Evolutionary conservation across 1,140 invertebrate genomes (phyloP), one percentile per base, ranked within the genome.

Genomic region (Himalopsyche phryganea): DNA sequence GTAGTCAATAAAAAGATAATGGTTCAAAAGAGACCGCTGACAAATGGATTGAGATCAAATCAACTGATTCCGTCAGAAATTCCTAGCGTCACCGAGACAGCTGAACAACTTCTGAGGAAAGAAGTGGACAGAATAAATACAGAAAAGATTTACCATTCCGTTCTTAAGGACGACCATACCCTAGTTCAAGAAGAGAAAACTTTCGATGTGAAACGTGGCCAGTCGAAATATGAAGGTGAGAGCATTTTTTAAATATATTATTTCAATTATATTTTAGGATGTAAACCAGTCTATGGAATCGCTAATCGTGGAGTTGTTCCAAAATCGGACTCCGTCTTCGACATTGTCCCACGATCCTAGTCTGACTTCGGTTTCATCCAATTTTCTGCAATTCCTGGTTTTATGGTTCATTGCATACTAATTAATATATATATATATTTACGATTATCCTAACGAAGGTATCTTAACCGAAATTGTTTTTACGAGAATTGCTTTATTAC

Each of bases 111-210:
- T 3, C 23, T 28, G 4, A 9, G 3, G 23, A 28, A 28, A 9
- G 23, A 28, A 9, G 23, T 28, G 23, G 46, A 50, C 10, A 50
- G 33, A 19, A 46, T 15, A 17, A 58, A 19, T 10, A 15, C 9
- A 0, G 57, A 58, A 11, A 63, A 55, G 28, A 63, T 52, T 41
- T 63, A 63, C 57, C 59, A 57, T 36, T 63, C 61, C 14, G 61
- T 63, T 4, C 51, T 63, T n/a, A 63, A 63, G 23, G 46, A 55
- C 33, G 61, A 63, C 38, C 57, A 63, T n/a, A 63, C 57, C 14
- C 38, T 63, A 6, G 61, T 63, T 23, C 61, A 63, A 18, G 47
- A 41, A 42, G 57, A 63, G 41, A 63, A 60, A 28, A 40, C 14
- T 10, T 38, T 18, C 32, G 57, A 56, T 36, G 17, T 28, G 1